Base-by-base conservation (phyloP, 2,797 vertebrate genomes). In the Microctenopoma stevenorrisi region DNA sequence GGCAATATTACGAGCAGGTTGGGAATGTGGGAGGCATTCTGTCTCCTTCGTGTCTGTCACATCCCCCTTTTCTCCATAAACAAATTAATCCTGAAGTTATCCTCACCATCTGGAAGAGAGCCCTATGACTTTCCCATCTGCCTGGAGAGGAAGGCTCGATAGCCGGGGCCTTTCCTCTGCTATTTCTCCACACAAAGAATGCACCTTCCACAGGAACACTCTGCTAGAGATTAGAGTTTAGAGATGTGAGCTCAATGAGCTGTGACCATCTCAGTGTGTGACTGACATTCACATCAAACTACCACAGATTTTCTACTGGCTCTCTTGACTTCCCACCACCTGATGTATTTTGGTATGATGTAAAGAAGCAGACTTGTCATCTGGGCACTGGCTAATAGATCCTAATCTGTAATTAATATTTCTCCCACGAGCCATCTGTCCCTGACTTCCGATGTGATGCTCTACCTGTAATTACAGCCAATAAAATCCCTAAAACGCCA, bases 371-470 rank as follows among this genome's bases (percentile, higher is more conserved):
- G 63, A 62, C 16, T n/a, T 53, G 72, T 85, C 82, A 64, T 81
- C 85, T 73, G 60, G 26, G 74, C 76, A 43, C 66, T 5, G 22
- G 61, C 80, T 93, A 92, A 92, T 88, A 47, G 76, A 86, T 67
- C 69, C 60, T 92, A 94, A 93, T 90, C 47, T 57, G 74, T 52
- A 72, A 92, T 92, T 90, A 86, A 78, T 84, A 94, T 93, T 91
- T 89, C 83, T 61, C 66, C 42, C 62, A 73, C 40, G 49, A 81
- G 73, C 74, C 0, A 44, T 58, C 78, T 81, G 86, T 77, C 58
- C 68, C 85, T 30, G 88, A 90, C 82, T 88, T 74, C 86, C 72
- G 74, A 92, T 86, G 86, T 46, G 82, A 84, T 82, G 82, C 79
- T 87, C 85, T 85, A 80, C 60, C 82, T 80, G 86, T 72, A 91